These are phyloP conservation scores for Sebastes wilsoni DNA, from an alignment of 2,797 vertebrate species.

Conservation along the genomic window DNA sequence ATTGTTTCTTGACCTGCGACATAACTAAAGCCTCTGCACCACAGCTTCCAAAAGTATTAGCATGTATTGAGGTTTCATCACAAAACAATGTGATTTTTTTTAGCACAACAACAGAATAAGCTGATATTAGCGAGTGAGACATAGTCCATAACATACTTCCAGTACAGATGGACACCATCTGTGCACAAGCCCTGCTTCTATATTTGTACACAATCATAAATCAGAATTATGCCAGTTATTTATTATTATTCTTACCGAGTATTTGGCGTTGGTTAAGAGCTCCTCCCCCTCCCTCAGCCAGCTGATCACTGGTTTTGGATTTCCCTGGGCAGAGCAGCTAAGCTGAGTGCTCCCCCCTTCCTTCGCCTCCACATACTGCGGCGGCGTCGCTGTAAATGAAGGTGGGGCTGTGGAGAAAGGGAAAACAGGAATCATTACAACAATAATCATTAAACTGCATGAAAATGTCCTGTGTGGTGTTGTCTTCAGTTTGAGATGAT, in stretches of 20 bases:
- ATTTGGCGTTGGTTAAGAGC: conserved; percentile 89
- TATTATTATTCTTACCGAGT: conserved; percentile 85
- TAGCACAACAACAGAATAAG: conserved; percentile 29
- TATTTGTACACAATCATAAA: conserved; percentile 48
- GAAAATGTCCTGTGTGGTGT: background rate
- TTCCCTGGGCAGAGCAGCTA: conserved; percentile 97
- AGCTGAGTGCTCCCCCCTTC: conserved; percentile 93
- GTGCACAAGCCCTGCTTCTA: conserved; percentile 51
- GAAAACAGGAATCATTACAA: background rate
- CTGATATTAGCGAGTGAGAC: conserved; percentile 35
- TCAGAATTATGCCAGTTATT: conserved; percentile 11
- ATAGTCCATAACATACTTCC: conserved; percentile 35
- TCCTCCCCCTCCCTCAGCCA: conserved; percentile 95
- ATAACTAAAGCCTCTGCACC: background rate
- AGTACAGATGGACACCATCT: conserved; percentile 65
- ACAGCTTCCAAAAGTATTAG: background rate
- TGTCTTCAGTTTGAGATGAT: background rate
- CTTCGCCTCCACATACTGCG: conserved; percentile 97
- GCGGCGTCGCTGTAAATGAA: conserved; percentile 94
- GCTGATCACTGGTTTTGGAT: conserved; percentile 96
- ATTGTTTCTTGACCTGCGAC: background rate
- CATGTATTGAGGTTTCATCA: background rate
- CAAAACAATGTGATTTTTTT: background rate
- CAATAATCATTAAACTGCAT: background rate
- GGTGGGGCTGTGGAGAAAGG: conserved; percentile 89